Evolutionary conservation across 2,797 vertebrate genomes (phyloP).

Genomic region (Enteromius fasciolatus): DNA sequence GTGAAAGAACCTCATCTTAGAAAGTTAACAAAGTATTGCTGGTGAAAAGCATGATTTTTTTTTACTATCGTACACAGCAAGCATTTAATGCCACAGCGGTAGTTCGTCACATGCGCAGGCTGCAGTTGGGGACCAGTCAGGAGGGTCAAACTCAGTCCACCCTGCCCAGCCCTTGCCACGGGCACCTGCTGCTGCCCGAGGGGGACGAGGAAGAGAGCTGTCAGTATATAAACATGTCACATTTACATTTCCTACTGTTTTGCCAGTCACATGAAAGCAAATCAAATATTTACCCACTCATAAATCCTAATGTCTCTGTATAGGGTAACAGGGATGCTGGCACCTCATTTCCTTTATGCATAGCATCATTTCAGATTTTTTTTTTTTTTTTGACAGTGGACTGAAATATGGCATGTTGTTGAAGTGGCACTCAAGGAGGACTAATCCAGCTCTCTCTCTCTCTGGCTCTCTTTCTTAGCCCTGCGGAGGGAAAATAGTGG

Average conservation of each 20-base stretch:
- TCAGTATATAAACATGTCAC: conserved; percentile 48
- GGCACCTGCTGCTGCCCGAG: conserved; percentile 73
- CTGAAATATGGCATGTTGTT: not conserved
- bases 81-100: conserved; percentile 97
- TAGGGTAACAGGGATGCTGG: not conserved
- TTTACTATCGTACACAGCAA: conserved; percentile 80
- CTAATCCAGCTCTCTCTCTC: conserved; percentile 8
- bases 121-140: conserved; percentile 90
- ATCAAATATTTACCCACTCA: not conserved
- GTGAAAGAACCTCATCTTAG: not conserved
- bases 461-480: conserved; percentile 64
- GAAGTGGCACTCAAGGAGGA: not conserved
- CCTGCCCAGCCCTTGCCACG: conserved; percentile 72
- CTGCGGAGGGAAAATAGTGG: conserved; percentile 72
- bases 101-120: conserved; percentile 93
- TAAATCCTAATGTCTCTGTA: not conserved
- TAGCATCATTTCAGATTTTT: not conserved
- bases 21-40: not conserved
- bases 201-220: conserved; percentile 68
- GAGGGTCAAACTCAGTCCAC: conserved; percentile 80
- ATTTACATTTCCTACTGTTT: not conserved
- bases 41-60: not conserved
- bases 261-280: not conserved
- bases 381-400: not conserved
- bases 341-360: not conserved